Evolutionary conservation across 1,140 invertebrate genomes (phyloP).

Genomic region (Aphaenogaster rudis): DNA sequence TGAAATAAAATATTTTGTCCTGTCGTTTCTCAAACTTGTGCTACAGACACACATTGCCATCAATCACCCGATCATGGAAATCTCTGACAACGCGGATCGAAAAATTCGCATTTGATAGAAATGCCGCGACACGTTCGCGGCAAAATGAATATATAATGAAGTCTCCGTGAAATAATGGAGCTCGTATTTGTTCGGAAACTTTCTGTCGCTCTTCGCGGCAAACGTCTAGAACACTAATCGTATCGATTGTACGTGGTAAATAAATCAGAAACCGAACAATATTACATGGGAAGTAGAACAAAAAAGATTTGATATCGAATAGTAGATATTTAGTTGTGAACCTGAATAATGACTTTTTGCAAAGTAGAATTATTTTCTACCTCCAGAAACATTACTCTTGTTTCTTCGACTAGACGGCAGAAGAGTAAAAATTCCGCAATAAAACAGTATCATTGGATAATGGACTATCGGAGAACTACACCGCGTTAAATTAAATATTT

Average conservation of each 20-base stretch:
- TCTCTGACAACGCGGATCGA: conserved; percentile 29
- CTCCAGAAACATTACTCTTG: not conserved
- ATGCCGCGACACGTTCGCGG: conserved; percentile 12
- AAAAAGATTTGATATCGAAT: not conserved
- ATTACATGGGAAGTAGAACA: conserved; percentile 13
- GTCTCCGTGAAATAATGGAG: conserved; percentile 51
- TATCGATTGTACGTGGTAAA: conserved; percentile 44
- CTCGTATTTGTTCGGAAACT: conserved; percentile 33
- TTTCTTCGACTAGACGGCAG: not conserved
- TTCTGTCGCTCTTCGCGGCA: conserved; percentile 12
- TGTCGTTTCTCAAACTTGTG: not conserved
- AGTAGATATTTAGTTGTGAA: not conserved
- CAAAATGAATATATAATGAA: conserved; percentile 52
- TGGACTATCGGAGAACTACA: not conserved
- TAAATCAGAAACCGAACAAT: conserved; percentile 36
- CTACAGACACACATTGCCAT: not conserved
- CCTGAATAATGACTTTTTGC: not conserved
- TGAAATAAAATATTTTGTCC: not conserved
- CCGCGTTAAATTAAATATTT: conserved; percentile 16
- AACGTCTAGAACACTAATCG: conserved; percentile 41
- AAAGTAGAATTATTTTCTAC: not conserved
- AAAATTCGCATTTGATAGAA: conserved; percentile 33
- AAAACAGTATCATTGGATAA: not conserved
- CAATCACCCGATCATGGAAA: not conserved
- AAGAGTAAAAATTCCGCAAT: not conserved